These are phyloP conservation scores for Congeria kusceri DNA, from an alignment of 2,888 invertebrate species.

Conservation along the genomic window DNA sequence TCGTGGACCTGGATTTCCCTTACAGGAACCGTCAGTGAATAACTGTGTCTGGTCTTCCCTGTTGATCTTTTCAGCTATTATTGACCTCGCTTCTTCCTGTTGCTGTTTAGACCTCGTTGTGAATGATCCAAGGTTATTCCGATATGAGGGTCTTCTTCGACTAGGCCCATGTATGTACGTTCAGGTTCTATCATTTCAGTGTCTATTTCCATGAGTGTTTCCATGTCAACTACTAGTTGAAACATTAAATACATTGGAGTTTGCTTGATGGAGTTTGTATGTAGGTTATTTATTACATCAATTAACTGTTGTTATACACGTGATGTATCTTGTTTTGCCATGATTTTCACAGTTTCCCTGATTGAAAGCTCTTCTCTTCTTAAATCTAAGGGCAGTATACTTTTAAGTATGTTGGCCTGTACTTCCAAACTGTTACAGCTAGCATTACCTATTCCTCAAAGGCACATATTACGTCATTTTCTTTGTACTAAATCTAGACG, in stretches of 20 bases:
- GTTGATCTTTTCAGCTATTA: background rate
- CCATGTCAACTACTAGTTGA: slow-evolving; percentile 19
- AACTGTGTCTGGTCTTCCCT: background rate
- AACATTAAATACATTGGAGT: slow-evolving; percentile 17
- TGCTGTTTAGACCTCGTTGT: slow-evolving; percentile 16
- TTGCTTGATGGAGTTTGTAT: background rate
- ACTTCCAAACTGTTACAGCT: slow-evolving; percentile 23
- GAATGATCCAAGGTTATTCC: slow-evolving; percentile 23
- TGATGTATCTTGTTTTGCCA: slow-evolving; percentile 2
- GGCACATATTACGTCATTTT: slow-evolving; percentile 15
- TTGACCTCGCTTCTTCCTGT: background rate
- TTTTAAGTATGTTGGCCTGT: background rate
- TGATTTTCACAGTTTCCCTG: slow-evolving; percentile 18
- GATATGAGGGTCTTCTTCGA: slow-evolving; percentile 22
- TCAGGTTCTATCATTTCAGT: slow-evolving; percentile 15
- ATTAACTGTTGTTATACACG: background rate
- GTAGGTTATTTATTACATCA: background rate
- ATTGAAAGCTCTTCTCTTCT: slow-evolving; percentile 19
- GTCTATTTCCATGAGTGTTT: background rate
- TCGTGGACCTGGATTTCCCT: slow-evolving; percentile 21
- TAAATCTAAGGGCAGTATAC: slow-evolving; percentile 23
- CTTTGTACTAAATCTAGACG: slow-evolving; percentile 15
- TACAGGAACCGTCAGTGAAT: slow-evolving; percentile 28
- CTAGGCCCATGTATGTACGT: slow-evolving; percentile 12
- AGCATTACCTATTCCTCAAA: slow-evolving; percentile 1